Conservation (phyloP, 2,797 vertebrate genomes). For the Podarcis siculus region DNA sequence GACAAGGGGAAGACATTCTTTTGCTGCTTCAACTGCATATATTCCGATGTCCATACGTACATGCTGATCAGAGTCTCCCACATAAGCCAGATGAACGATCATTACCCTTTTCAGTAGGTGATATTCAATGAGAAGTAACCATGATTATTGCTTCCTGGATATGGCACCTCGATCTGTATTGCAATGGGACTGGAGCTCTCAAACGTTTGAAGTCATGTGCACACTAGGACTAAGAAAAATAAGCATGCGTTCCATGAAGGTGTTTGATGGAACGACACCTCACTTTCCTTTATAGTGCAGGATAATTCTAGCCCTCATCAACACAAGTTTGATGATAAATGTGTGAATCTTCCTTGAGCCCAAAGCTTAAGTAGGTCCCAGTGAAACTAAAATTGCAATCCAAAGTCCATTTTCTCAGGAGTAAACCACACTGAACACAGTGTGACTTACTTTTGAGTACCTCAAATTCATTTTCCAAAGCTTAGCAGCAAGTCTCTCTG, state of each 20-base stretch:
- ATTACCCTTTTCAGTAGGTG: neutral
- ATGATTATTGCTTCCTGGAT: neutral
- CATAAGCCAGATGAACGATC: neutral
- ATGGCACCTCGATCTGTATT: neutral
- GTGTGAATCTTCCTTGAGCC: neutral
- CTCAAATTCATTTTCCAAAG: neutral
- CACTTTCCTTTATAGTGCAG: neutral
- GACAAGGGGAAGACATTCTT: too few relatives aligned
- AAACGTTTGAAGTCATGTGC: neutral
- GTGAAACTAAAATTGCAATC: neutral
- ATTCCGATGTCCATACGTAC: too few relatives aligned
- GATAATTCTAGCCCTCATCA: neutral
- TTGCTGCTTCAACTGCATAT: too few relatives aligned
- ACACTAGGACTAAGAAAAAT: neutral
- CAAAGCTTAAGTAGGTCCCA: neutral
- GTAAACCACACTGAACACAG: too few relatives aligned
- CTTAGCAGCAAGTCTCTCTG: neutral
- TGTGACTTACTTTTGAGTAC: neutral
- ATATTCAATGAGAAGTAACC: neutral
- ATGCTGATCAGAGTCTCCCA: too few relatives aligned
- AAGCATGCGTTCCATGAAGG: neutral
- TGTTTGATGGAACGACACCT: neutral
- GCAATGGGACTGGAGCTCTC: neutral
- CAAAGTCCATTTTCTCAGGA: too few relatives aligned
- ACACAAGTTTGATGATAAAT: neutral